phyloP scores from a whole-genome alignment of 1,140 invertebrate genomes.

The Micrasema minimum region DNA sequence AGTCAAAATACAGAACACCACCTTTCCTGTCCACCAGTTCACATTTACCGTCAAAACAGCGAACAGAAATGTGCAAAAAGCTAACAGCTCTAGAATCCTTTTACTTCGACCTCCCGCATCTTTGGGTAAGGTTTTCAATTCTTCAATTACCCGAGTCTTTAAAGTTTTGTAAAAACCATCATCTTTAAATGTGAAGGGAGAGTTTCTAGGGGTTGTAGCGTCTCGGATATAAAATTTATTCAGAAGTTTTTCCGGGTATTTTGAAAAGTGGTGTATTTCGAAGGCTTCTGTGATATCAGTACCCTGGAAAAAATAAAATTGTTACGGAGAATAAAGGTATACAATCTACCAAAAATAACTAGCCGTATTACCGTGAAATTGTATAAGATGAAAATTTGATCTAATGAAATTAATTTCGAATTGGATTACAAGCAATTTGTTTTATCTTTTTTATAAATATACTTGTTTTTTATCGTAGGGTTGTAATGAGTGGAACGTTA shows the following conservation, averaged over 20 bases:
- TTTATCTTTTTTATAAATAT: neutral
- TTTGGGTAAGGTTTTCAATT: constrained; percentile 62
- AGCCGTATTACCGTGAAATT: no score
- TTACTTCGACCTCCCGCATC: constrained; percentile 39
- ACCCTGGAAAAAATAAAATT: constrained; percentile 60
- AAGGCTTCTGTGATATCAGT: constrained; percentile 84
- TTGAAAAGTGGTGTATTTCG: constrained; percentile 72
- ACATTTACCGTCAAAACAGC: constrained; percentile 8
- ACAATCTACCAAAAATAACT: no score
- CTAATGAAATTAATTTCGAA: no score
- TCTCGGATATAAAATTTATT: constrained; percentile 71
- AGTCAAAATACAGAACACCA: constrained; percentile 1
- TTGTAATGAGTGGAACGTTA: no score
- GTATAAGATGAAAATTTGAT: no score
- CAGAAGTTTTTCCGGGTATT: constrained; percentile 67
- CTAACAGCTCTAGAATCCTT: constrained; percentile 37
- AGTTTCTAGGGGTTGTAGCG: constrained; percentile 68
- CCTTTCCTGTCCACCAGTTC: constrained; percentile 8
- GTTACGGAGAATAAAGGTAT: no score
- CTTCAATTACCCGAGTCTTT: constrained; percentile 68
- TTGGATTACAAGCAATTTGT: no score
- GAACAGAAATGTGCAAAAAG: constrained; percentile 28
- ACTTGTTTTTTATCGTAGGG: neutral
- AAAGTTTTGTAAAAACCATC: constrained; percentile 78
- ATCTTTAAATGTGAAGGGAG: constrained; percentile 74